phyloP scores from a whole-genome alignment of 2,113 vertebrate species.

The Laterallus jamaicensis region DNA sequence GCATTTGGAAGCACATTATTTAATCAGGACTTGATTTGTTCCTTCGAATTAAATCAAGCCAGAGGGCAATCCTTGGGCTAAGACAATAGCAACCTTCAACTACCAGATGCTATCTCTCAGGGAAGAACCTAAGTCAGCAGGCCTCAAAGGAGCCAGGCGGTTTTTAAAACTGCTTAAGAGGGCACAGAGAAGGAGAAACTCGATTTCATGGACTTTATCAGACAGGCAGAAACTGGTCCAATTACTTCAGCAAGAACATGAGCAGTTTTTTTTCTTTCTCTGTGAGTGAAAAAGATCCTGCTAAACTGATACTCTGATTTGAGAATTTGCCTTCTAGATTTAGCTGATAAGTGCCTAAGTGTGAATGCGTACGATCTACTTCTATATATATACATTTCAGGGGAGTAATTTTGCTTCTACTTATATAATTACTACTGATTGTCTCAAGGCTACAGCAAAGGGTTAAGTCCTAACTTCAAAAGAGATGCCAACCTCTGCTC shows the following conservation, averaged over 20 bases:
- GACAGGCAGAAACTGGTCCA: not conserved
- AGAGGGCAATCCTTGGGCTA: slow-evolving; percentile 5
- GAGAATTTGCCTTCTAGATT: slow-evolving; percentile 37
- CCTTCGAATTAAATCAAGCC: slow-evolving; percentile 26
- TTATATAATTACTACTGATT: not conserved
- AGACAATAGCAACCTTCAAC: not conserved
- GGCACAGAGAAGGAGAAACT: not conserved
- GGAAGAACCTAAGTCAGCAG: not conserved
- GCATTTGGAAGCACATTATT: not conserved
- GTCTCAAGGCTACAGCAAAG: slow-evolving; percentile 15
- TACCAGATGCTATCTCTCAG: not conserved
- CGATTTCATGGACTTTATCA: not conserved
- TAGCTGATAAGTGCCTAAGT: not conserved
- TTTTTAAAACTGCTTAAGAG: not conserved
- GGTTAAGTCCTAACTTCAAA: slow-evolving; percentile 47
- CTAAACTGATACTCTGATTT: not conserved
- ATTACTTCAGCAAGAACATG: not conserved
- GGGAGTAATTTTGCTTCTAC: not conserved
- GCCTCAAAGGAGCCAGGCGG: not conserved
- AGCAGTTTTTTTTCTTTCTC: not conserved
- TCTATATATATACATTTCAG: not conserved
- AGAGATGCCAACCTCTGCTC: not conserved
- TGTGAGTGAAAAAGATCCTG: not conserved
- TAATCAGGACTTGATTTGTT: not conserved
- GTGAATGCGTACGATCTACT: not conserved